Evolutionary conservation across 2,888 invertebrate species (phyloP), one percentile per base, ranked within the genome.

Genomic region (Meiosimyza platycephala): DNA sequence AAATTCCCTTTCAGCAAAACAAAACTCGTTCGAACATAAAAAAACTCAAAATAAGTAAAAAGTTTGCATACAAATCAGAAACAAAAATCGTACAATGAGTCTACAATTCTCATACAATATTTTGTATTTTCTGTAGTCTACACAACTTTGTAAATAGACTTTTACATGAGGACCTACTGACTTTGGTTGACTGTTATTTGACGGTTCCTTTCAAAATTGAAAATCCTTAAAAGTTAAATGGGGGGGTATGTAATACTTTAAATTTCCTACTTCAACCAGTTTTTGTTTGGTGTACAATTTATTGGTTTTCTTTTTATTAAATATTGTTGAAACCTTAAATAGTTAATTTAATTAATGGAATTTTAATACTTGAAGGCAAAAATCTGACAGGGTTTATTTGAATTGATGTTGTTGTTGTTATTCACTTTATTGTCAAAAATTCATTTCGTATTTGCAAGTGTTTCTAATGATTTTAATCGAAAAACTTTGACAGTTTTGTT

Each of bases 401-500:
- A 65, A 76, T 60, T 73, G 72, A 72, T 71, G 28, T 48, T 71
- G 48, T 6, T 51, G 11, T 63, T 69, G 33, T 52, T 18, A n/a
- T 28, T 54, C 66, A 51, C 62, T 67, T 60, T 54, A 54, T 60
- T 70, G 51, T 70, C 51, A 40, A 47, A 48, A 64, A 60, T 3
- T 18, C 18, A 40, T 33, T 66, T 59, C 50, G 54, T 66, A 47
- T 67, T 63, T 71, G 69, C 65, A 72, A 75, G 69, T 74, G 75
- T 63, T 75, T 74, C 71, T 75, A 77, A 78, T 78, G 73, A 76
- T 74, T 65, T 74, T 76, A 73, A 79, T 78, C 76, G 69, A 48
- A 74, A 76, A 78, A 75, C 71, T 76, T 77, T 74, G 60, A 47
- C 33, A 63, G 50, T 52, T 60, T 64, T 50, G 51, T 51, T 51